These are phyloP conservation scores for Cebus imitator DNA, from an alignment of 2,113 vertebrate genomes.

Conservation along the genomic window DNA sequence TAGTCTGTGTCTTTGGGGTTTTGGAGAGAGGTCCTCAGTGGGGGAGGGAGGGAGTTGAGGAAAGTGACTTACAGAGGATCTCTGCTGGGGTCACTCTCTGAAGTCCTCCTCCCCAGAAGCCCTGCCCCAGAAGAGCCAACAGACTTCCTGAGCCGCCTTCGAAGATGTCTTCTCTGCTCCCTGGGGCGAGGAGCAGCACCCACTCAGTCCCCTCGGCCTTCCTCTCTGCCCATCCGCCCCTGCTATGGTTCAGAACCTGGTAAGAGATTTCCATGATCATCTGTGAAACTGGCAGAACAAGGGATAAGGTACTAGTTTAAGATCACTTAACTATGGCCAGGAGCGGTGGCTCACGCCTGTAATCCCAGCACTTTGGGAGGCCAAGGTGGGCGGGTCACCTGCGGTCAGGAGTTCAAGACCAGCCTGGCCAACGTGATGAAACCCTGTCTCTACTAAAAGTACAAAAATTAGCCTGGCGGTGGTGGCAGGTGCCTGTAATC, in stretches of 20 bases:
- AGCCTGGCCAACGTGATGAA: too few species aligned
- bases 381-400: too few species aligned
- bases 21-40: not conserved
- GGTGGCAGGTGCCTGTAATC: too few species aligned
- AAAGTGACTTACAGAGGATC: not conserved
- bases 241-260: conserved; percentile 68
- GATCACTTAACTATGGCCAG: not conserved
- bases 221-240: conserved; percentile 71
- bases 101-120: conserved; percentile 41
- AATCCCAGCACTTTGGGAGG: too few species aligned
- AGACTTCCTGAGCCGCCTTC: conserved; percentile 64
- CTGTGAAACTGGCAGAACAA: not conserved
- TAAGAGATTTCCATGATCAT: conserved; percentile 51
- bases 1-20: not conserved
- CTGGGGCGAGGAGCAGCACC: conserved; percentile 39
- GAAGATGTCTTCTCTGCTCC: conserved; percentile 69
- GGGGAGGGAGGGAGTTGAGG: not conserved
- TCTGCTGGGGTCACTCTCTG: conserved; percentile 9
- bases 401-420: too few species aligned
- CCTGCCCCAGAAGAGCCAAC: conserved; percentile 59
- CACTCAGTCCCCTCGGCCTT: conserved; percentile 68
- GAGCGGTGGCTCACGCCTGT: too few species aligned
- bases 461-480: too few species aligned
- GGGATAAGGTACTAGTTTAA: not conserved
- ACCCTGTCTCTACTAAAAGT: too few species aligned